Base-by-base conservation (phyloP, 2,888 invertebrate genomes). In the Clepsis dumicolana region DNA sequence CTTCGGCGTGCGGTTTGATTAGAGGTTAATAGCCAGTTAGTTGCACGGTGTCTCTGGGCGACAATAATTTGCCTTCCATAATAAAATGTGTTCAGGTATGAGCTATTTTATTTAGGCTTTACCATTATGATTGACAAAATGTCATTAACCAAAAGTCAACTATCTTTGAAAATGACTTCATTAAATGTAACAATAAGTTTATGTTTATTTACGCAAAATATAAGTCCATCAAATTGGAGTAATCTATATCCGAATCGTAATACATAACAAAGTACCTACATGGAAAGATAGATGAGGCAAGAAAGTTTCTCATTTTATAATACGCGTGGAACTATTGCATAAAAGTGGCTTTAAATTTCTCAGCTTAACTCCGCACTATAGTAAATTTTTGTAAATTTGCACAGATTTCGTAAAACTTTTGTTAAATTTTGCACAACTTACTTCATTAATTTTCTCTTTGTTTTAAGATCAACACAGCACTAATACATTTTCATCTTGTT, bases 401-500 rank as follows among this genome's bases (percentile, higher is more conserved):
- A n/a, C 44, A 14, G 4, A 18, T 44, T 44, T 7, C 7, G 18
- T 44, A 0, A 44, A 44, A 44, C 16, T 44, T 44, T 18, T 18
- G 44, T 44, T 1, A 48, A 44, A 18, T 44, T 18, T 8, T 8
- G 21, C 48, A 21, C 48, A 48, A 18, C 18, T 44, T 44, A 10
- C 44, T 44, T 18, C 44, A 18, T 32, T 50, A 27, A 8, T 21
- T 7, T n/a, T 12, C 24, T 35, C n/a, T 35, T 14, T 62, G 41
- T 62, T 35, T 48, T 25, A 14, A 24, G 35, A 14, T 38, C 35
- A 52, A 54, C 48, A 27, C 27, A 63, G 27, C 54, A 90, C 91
- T 93, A 92, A 93, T 89, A 90, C 93, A 89, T 91, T 88, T 90
- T 89, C 84, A 89, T 93, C 80, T 93, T 93, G 93, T 93, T 93